These are phyloP conservation scores for Abramis brama DNA, from an alignment of 2,113 vertebrate species.

Conservation along the genomic window DNA sequence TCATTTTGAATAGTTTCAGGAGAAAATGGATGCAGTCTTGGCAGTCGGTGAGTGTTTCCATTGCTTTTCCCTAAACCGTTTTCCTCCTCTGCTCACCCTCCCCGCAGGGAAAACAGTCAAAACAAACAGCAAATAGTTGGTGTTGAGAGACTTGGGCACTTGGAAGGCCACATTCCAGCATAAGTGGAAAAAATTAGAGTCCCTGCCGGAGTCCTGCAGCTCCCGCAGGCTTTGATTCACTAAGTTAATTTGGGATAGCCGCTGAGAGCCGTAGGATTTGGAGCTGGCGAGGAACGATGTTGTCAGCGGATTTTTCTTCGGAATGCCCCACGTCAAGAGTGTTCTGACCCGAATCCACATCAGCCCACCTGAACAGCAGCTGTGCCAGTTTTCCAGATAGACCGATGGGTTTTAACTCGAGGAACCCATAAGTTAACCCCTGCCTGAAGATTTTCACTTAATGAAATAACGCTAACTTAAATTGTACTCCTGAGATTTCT, in stretches of 20 bases:
- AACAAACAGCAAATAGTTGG: constrained; percentile 66
- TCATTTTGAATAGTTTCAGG: constrained; percentile 66
- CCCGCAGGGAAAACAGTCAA: constrained; percentile 58
- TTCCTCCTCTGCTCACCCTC: constrained; percentile 53
- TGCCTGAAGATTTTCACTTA: not conserved
- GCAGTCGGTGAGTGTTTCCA: constrained; percentile 61
- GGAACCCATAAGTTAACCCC: not conserved
- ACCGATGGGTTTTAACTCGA: not conserved
- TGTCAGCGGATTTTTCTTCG: constrained; percentile 46
- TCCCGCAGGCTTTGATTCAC: constrained; percentile 35
- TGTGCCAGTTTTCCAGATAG: constrained; percentile 3
- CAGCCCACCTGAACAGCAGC: not conserved
- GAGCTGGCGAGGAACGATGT: constrained; percentile 13
- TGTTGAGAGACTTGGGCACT: constrained; percentile 57
- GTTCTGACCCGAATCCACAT: not conserved
- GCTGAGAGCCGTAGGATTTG: constrained; percentile 25
- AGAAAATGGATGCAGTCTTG: constrained; percentile 64
- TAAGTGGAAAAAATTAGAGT: constrained; percentile 65
- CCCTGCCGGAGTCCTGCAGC: constrained; percentile 41
- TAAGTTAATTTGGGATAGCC: constrained; percentile 41
- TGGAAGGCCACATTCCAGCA: constrained; percentile 61
- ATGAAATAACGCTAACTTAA: not conserved
- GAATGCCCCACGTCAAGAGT: constrained; percentile 17
- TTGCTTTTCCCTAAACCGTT: constrained; percentile 55
- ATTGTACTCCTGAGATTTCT: not conserved